Evolutionary conservation across 2,797 vertebrate species (phyloP).

Genomic region (Etheostoma perlongum): DNA sequence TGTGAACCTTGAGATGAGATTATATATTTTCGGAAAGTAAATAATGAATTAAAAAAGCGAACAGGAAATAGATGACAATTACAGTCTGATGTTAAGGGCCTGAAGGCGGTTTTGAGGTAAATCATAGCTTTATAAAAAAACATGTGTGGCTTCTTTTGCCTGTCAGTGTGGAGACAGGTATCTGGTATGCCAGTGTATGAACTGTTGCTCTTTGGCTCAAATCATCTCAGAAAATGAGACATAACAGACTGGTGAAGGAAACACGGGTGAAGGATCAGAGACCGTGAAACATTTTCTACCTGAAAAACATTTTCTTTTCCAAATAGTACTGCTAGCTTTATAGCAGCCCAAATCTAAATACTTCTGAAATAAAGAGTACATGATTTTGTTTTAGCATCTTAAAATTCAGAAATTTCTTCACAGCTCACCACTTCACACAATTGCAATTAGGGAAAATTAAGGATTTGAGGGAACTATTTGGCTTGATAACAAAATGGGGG

Average conservation of each 20-base stretch:
- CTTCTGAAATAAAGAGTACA: neutral
- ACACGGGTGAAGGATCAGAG: neutral
- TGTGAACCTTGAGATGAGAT: slow-evolving; percentile 10
- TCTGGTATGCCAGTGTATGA: neutral
- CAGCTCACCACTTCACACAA: neutral
- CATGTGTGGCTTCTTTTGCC: slow-evolving; percentile 4
- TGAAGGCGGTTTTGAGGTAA: neutral
- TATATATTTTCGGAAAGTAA: neutral
- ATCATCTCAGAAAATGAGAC: slow-evolving; percentile 7
- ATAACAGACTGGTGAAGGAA: neutral
- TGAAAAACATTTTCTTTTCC: neutral
- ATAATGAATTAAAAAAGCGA: slow-evolving; percentile 4
- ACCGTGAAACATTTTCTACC: neutral
- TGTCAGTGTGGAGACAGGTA: neutral
- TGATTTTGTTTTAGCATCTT: neutral
- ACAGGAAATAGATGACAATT: neutral
- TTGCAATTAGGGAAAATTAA: neutral
- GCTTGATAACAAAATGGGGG: neutral
- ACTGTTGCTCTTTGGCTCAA: slow-evolving; percentile 2
- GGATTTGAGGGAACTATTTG: neutral
- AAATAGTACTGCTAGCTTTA: neutral
- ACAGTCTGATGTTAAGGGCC: neutral
- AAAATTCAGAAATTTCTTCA: neutral
- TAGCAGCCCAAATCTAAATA: neutral
- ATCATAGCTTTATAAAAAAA: neutral